Evolutionary conservation across 2,888 invertebrate genomes (phyloP).

Genomic region (Eupeodes luniger): DNA sequence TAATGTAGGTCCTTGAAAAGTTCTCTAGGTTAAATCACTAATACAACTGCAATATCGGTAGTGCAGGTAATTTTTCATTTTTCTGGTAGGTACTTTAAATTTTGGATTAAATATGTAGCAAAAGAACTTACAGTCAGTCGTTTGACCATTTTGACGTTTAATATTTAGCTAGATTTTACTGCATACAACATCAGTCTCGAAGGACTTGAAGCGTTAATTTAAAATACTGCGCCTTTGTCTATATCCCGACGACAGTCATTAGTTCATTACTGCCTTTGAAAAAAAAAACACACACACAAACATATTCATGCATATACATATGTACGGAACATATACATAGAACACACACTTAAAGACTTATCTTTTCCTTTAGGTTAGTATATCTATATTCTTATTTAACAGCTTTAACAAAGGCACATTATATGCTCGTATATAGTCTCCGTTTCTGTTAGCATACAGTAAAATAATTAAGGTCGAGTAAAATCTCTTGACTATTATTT

Average conservation of each 20-base stretch:
- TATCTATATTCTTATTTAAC: slow-evolving; percentile 6
- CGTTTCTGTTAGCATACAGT: slow-evolving; percentile 34
- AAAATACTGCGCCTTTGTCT: background rate
- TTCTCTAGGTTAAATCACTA: too few species aligned
- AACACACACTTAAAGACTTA: background rate
- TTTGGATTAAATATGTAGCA: too few species aligned
- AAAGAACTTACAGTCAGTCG: background rate
- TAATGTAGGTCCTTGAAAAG: too few species aligned
- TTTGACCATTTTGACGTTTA: background rate
- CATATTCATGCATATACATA: background rate
- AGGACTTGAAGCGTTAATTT: background rate
- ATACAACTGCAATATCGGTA: too few species aligned
- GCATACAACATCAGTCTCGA: background rate
- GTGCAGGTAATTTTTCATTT: too few species aligned
- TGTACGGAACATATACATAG: too few species aligned
- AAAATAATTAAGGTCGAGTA: slow-evolving; percentile 44
- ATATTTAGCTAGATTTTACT: background rate
- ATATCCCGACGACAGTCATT: background rate
- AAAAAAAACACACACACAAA: slow-evolving; percentile 2
- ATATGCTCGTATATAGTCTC: slow-evolving; percentile 5
- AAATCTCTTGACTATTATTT: slow-evolving; percentile 36
- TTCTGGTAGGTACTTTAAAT: too few species aligned
- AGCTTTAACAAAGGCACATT: slow-evolving; percentile 26
- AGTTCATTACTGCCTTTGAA: slow-evolving; percentile 15
- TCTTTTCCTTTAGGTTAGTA: background rate